Evolutionary conservation across 30 jellyfish, hydroid and myxozoan genomes (phyloP).

Genomic region (Aurelia coerulea): DNA sequence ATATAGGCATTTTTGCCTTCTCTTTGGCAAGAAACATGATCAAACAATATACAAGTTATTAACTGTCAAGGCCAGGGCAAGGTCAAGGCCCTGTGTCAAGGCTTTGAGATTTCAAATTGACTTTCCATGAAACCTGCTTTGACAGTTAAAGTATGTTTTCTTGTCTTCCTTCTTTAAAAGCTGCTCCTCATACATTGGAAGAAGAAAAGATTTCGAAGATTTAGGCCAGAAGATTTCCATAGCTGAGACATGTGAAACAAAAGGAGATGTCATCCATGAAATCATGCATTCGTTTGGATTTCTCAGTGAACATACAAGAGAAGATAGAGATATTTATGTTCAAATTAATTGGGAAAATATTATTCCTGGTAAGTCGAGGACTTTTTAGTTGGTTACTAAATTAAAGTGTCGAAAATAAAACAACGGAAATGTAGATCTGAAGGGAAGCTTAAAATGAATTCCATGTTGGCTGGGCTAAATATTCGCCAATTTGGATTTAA

Average conservation of each 20-base stretch:
- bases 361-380: not conserved
- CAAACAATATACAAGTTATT: too few relatives aligned
- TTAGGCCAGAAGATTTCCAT: constrained; percentile 24
- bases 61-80: too few relatives aligned
- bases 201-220: constrained; percentile 14
- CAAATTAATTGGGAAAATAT: constrained; percentile 38
- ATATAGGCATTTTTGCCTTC: too few relatives aligned
- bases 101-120: too few relatives aligned
- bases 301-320: constrained; percentile 40
- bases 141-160: too few relatives aligned
- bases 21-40: too few relatives aligned
- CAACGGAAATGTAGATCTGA: not conserved
- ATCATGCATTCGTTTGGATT: constrained; percentile 62
- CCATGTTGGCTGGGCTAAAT: not conserved
- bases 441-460: not conserved
- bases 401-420: too few relatives aligned
- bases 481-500: too few relatives aligned
- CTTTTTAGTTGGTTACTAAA: not conserved
- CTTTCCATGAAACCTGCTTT: too few relatives aligned
- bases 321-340: constrained; percentile 41
- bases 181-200: constrained; percentile 26
- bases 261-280: constrained; percentile 41
- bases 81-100: too few relatives aligned
- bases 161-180: not conserved
- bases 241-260: constrained; percentile 19